These are phyloP conservation scores for Netelia melanura DNA, from an alignment of 2,888 invertebrate genomes.

Conservation along the genomic window DNA sequence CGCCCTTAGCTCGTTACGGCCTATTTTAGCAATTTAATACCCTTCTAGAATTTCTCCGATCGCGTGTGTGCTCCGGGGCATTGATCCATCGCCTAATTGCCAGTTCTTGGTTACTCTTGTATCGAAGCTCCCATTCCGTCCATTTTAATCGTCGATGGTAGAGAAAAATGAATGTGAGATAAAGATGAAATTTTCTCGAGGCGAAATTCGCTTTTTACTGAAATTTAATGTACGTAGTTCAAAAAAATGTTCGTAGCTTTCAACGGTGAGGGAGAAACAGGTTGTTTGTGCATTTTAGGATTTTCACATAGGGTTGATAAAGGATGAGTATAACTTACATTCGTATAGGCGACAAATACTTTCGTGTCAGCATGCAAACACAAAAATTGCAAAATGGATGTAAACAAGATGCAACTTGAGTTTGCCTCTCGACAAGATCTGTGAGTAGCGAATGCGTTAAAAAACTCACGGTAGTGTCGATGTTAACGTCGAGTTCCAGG, in stretches of 20 bases:
- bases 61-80: constrained; percentile 74
- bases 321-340: constrained; percentile 70
- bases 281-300: no score
- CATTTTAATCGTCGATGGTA: background rate
- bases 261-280: no score
- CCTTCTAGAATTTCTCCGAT: constrained; percentile 79
- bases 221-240: no score
- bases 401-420: no score
- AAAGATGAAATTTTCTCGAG: background rate
- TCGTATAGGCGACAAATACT: constrained; percentile 65
- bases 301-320: no score
- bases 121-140: constrained; percentile 22
- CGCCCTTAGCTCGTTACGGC: constrained; percentile 64
- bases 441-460: background rate
- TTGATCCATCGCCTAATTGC: constrained; percentile 79
- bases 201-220: constrained; percentile 3
- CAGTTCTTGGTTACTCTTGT: constrained; percentile 42
- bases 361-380: constrained; percentile 73
- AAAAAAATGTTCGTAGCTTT: no score
- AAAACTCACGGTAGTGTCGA: constrained; percentile 89
- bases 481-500: constrained; percentile 93
- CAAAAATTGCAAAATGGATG: constrained; percentile 3
- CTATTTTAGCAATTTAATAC: constrained; percentile 82
- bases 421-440: background rate
- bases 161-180: constrained; percentile 35